These are phyloP conservation scores for Atta cephalotes DNA, from an alignment of 1,140 invertebrate species.

Conservation along the genomic window DNA sequence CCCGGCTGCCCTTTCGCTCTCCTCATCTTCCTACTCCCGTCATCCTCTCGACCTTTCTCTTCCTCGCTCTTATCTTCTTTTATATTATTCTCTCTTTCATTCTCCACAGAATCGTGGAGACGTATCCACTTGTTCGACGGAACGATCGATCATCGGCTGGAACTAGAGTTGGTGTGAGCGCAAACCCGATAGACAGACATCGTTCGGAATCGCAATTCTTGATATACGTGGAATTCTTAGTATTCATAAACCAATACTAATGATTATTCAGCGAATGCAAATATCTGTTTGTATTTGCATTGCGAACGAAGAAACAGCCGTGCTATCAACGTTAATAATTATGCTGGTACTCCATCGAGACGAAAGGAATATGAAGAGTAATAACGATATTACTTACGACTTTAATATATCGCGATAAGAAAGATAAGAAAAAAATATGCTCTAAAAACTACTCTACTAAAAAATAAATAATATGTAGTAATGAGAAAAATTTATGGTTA, in stretches of 20 bases:
- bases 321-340: constrained; percentile 41
- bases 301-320: constrained; percentile 19
- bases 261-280: constrained; percentile 62
- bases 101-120: constrained; percentile 29
- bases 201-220: constrained; percentile 15
- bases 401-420: neutral
- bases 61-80: neutral
- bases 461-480: neutral
- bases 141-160: constrained; percentile 59
- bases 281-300: constrained; percentile 39
- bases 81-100: constrained; percentile 36
- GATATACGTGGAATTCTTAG: constrained; percentile 55
- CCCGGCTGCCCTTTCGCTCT: constrained; percentile 44
- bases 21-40: constrained; percentile 10
- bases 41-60: neutral
- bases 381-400: neutral
- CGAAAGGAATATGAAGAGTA: constrained; percentile 19
- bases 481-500: no score
- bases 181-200: constrained; percentile 10
- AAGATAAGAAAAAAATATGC: neutral
- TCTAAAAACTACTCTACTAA: neutral
- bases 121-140: constrained; percentile 57
- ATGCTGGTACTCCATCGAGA: constrained; percentile 3
- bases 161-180: constrained; percentile 5
- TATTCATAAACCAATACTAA: constrained; percentile 62